A percentile compares a stretch with the other conserved stretches of the same genome.
These are phyloP conservation scores for Hydrotaea diabolus DNA, from an alignment of 2,888 invertebrate genomes.

Conservation along the genomic window DNA sequence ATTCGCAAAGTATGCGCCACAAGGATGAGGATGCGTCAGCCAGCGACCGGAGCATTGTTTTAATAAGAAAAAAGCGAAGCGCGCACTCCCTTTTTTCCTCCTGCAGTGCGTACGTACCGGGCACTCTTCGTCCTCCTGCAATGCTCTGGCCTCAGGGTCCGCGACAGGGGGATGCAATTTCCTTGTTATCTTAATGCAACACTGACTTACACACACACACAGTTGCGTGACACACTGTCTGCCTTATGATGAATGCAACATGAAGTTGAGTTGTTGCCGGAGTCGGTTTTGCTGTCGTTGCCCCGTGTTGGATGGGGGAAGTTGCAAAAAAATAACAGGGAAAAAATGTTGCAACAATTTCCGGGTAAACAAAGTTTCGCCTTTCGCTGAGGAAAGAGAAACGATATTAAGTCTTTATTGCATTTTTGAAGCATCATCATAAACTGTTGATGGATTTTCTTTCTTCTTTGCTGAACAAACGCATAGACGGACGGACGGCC, in stretches of 20 bases:
- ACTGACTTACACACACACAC: neutral
- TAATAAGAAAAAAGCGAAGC: neutral
- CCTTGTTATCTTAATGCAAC: slow-evolving; percentile 22
- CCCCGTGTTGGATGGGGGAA: neutral
- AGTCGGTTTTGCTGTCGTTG: neutral
- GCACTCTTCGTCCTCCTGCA: neutral
- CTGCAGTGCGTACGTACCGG: too few relatives aligned
- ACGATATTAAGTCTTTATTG: neutral
- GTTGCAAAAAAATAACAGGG: neutral
- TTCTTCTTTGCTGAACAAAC: neutral
- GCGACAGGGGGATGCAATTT: neutral
- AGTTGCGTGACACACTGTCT: slow-evolving; percentile 14
- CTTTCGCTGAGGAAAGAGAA: neutral
- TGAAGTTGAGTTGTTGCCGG: neutral
- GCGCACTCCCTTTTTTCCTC: too few relatives aligned
- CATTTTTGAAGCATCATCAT: slow-evolving; percentile 18
- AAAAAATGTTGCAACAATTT: slow-evolving; percentile 41
- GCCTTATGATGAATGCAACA: slow-evolving; percentile 2
- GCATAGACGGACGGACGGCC: neutral
- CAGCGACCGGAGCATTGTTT: neutral
- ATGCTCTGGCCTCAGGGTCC: neutral
- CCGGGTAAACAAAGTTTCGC: slow-evolving; percentile 54
- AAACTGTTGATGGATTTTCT: slow-evolving; percentile 9
- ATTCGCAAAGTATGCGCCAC: neutral
- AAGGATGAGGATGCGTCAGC: neutral